These are phyloP conservation scores for Hoplostethus atlanticus DNA, from an alignment of 2,797 vertebrate species.

Conservation along the genomic window DNA sequence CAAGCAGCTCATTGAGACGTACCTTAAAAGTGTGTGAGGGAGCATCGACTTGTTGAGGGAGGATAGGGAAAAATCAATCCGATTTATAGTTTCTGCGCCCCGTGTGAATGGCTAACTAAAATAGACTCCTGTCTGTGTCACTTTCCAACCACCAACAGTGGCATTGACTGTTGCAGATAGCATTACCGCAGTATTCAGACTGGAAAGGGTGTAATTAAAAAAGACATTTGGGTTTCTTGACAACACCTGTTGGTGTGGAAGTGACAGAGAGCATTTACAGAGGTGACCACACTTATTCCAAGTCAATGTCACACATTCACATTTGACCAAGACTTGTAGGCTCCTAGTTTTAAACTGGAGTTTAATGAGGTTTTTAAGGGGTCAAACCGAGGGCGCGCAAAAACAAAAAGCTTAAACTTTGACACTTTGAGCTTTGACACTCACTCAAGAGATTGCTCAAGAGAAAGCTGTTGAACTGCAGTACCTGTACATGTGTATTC, in stretches of 20 bases:
- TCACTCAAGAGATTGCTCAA: no score
- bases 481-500: neutral
- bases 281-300: constrained; percentile 10
- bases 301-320: constrained; percentile 31
- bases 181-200: constrained; percentile 57
- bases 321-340: constrained; percentile 19
- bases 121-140: constrained; percentile 66
- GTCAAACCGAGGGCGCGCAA: no score
- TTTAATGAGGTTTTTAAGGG: neutral
- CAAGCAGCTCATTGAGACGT: constrained; percentile 36
- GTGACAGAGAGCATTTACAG: constrained; percentile 40
- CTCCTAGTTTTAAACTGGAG: neutral
- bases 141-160: constrained; percentile 49
- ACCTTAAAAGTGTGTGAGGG: constrained; percentile 54
- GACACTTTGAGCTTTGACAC: no score
- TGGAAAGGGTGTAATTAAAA: constrained; percentile 69
- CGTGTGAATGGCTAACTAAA: constrained; percentile 74
- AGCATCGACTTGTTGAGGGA: constrained; percentile 52
- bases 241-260: constrained; percentile 59
- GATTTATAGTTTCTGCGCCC: constrained; percentile 79
- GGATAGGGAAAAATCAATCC: constrained; percentile 61
- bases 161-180: constrained; percentile 65
- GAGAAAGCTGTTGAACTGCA: neutral
- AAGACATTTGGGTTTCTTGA: constrained; percentile 29
- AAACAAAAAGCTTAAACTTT: no score